These are phyloP conservation scores for Pangasius mekongensis DNA, from an alignment of 2,797 vertebrate species.

Conservation along the genomic window DNA sequence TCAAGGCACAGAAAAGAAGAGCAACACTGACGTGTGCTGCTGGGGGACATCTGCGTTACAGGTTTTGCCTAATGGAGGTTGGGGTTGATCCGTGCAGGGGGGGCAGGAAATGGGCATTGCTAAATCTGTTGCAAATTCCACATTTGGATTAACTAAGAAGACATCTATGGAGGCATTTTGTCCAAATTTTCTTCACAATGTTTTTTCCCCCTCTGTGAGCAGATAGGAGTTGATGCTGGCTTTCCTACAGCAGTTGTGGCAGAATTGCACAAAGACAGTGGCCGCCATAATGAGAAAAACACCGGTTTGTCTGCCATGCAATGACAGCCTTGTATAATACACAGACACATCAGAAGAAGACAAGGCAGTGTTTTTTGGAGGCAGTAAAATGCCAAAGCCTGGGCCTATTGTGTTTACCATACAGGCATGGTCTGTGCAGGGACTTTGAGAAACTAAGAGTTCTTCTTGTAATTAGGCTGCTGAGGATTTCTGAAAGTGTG, in stretches of 20 bases:
- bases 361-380: conserved; percentile 25
- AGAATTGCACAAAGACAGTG: conserved; percentile 3
- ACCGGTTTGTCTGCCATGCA: conserved; percentile 28
- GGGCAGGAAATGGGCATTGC: background rate
- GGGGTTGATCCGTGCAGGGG: background rate
- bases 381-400: conserved; percentile 42
- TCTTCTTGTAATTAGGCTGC: conserved; percentile 28
- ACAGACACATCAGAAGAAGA: conserved; percentile 25
- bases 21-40: background rate
- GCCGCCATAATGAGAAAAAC: conserved; percentile 26
- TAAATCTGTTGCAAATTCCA: background rate
- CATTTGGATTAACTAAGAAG: background rate
- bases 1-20: background rate
- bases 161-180: background rate
- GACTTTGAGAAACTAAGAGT: background rate
- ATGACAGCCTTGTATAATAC: conserved; percentile 31
- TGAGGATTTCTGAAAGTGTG: conserved; percentile 30
- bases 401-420: conserved; percentile 35
- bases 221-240: background rate
- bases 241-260: conserved; percentile 18
- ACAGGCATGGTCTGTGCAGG: conserved; percentile 33
- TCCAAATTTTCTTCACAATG: background rate
- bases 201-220: background rate
- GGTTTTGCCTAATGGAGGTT: background rate
- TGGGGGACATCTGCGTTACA: background rate